A percentile compares a stretch with the other conserved stretches of the same genome.
phyloP scores from a whole-genome alignment of 2,797 vertebrate genomes.

The Macroramphosus scolopax region DNA sequence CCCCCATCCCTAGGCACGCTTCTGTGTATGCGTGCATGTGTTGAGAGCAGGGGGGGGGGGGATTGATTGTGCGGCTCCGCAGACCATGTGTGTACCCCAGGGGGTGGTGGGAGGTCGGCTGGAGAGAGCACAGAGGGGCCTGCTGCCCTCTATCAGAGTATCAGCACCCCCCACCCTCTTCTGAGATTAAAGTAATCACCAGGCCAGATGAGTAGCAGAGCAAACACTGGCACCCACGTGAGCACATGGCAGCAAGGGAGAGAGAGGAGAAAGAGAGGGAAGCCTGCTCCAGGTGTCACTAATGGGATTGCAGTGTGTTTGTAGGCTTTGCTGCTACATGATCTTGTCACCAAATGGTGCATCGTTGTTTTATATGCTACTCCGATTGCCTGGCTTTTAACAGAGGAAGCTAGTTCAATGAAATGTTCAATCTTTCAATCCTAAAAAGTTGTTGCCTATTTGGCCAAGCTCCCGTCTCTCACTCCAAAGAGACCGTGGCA shows the following conservation, averaged over 20 bases:
- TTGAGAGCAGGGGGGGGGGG: conserved; percentile 33
- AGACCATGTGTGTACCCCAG: conserved; percentile 75
- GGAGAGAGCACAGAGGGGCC: conserved; percentile 50
- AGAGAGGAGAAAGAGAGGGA: conserved; percentile 18
- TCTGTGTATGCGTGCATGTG: conserved; percentile 46
- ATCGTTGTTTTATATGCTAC: conserved; percentile 51
- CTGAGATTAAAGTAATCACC: conserved; percentile 78
- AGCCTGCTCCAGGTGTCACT: conserved; percentile 67
- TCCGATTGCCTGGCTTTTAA: conserved; percentile 28
- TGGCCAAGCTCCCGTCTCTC: conserved; percentile 2
- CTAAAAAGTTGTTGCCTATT: no score
- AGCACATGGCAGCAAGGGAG: conserved; percentile 49
- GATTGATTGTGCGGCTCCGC: conserved; percentile 64
- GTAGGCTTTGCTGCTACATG: conserved; percentile 39
- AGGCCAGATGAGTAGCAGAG: conserved; percentile 70
- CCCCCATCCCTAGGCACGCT: conserved; percentile 61
- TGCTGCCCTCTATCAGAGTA: conserved; percentile 63
- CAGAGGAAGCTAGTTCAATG: no score
- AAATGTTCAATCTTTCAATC: no score
- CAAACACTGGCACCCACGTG: conserved; percentile 62
- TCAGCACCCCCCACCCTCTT: conserved; percentile 28
- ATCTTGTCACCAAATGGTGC: conserved; percentile 61
- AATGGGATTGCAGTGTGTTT: conserved; percentile 68
- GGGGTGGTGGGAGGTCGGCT: conserved; percentile 64
- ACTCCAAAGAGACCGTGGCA: no score